phyloP scores from a whole-genome alignment of 2,113 vertebrate species.

The Phoenicopterus ruber region DNA sequence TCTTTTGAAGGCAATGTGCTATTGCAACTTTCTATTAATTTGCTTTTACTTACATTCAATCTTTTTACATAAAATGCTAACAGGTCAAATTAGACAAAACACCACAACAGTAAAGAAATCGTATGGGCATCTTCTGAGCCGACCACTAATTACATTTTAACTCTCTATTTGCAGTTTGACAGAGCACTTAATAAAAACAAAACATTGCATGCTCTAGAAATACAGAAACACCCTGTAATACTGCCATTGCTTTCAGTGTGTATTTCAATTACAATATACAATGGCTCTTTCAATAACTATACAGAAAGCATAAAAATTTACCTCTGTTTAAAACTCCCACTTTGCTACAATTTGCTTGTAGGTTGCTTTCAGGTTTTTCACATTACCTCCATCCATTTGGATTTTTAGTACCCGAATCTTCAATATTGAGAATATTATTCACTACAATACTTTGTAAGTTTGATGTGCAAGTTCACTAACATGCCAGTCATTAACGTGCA shows the following conservation, averaged over 20 bases:
- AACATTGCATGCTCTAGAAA: not conserved
- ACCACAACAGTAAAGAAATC: not conserved
- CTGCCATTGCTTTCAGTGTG: not conserved
- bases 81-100: not conserved
- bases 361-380: not conserved
- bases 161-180: not conserved
- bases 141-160: not conserved
- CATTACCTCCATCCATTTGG: not conserved
- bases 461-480: not conserved
- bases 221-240: not conserved
- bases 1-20: not conserved
- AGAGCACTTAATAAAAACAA: not conserved
- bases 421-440: not conserved
- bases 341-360: not conserved
- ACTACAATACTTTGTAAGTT: not conserved
- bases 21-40: not conserved
- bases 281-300: not conserved
- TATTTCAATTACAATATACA: not conserved
- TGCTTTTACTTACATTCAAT: not conserved
- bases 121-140: not conserved
- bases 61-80: not conserved
- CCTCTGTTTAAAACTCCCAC: not conserved
- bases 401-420: not conserved
- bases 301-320: not conserved
- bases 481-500: rapidly evolving